A percentile compares a stretch with the other conserved stretches of the same genome.
phyloP scores from a whole-genome alignment of 1,140 invertebrate species.

The Drosophila persimilis region DNA sequence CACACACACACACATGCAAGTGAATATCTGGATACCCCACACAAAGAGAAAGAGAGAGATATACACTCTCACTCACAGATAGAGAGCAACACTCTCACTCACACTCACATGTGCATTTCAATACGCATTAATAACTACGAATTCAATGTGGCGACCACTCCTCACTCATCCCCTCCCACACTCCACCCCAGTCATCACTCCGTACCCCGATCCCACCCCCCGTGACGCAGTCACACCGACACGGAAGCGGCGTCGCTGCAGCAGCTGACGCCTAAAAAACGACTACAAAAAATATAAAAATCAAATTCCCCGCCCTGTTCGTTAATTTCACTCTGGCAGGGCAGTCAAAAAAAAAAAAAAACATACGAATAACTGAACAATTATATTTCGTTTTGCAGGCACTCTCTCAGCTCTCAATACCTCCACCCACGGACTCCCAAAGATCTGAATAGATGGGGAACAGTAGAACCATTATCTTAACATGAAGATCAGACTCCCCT shows the following conservation, averaged over 20 bases:
- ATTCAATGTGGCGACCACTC: constrained; percentile 71
- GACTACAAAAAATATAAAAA: constrained; percentile 76
- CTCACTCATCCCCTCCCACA: constrained; percentile 2
- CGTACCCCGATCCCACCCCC: constrained; percentile 9
- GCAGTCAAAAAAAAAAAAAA: constrained; percentile 20
- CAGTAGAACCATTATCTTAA: background rate
- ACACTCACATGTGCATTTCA: constrained; percentile 63
- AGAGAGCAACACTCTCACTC: constrained; percentile 44
- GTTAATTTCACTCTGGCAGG: constrained; percentile 65
- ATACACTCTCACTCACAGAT: constrained; percentile 21
- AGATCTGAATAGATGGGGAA: background rate
- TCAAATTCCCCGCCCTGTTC: constrained; percentile 69
- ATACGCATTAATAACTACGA: constrained; percentile 80
- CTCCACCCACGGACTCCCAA: background rate
- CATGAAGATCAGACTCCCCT: constrained; percentile 6
- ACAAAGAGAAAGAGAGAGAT: constrained; percentile 3
- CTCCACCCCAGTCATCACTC: background rate
- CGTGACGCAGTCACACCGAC: constrained; percentile 18
- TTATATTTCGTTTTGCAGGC: constrained; percentile 33
- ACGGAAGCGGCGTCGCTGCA: constrained; percentile 45
- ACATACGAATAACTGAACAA: constrained; percentile 15
- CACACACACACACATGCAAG: constrained; percentile 25
- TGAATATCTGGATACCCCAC: constrained; percentile 35
- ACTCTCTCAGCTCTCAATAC: background rate
- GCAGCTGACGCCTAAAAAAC: constrained; percentile 75